A percentile compares a stretch with the other conserved stretches of the same genome.
Evolutionary conservation across 2,797 vertebrate genomes (phyloP).

Genomic region (Sphenopsis melanotis): DNA sequence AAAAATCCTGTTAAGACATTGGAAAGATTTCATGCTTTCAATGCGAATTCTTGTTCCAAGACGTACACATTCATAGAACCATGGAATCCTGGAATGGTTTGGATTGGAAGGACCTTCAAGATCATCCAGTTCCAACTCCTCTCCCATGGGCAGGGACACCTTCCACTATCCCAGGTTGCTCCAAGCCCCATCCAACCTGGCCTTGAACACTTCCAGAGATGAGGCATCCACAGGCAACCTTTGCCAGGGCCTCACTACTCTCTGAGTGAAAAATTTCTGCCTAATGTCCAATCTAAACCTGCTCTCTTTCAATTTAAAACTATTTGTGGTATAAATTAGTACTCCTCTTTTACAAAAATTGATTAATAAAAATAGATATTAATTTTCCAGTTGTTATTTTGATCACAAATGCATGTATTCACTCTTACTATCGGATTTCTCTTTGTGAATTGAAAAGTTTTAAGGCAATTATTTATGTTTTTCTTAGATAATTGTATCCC

Average conservation of each 20-base stretch:
- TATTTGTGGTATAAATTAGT: background rate
- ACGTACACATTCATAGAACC: background rate
- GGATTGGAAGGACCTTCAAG: background rate
- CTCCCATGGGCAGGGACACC: accelerated
- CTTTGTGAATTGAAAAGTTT: background rate
- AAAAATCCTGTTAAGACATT: background rate
- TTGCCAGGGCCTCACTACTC: background rate
- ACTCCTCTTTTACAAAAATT: background rate
- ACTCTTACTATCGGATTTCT: background rate
- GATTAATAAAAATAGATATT: background rate
- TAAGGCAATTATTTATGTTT: background rate
- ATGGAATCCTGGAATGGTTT: background rate
- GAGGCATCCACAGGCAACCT: background rate
- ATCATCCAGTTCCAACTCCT: background rate
- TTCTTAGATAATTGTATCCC: background rate
- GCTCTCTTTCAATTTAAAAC: background rate
- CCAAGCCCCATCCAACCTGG: background rate
- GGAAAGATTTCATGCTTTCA: background rate
- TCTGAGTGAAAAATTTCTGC: background rate
- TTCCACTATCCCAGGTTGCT: background rate
- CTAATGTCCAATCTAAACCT: background rate
- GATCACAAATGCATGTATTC: background rate
- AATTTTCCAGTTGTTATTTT: background rate
- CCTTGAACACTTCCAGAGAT: background rate
- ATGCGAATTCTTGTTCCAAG: background rate